These are phyloP conservation scores for Pygathrix nemaeus DNA, from an alignment of 2,113 vertebrate genomes.

Conservation along the genomic window DNA sequence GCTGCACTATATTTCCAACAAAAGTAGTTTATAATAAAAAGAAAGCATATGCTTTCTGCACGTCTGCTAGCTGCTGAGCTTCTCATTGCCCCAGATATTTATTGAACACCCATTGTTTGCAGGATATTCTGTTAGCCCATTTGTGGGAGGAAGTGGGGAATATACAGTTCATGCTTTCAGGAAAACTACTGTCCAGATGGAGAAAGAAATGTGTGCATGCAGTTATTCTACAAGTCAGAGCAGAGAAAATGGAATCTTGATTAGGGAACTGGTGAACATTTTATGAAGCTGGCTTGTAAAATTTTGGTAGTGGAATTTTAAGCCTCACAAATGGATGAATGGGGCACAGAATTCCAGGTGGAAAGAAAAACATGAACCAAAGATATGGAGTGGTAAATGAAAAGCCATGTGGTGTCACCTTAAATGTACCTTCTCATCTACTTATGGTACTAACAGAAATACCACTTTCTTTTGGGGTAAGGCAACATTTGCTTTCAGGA, in stretches of 20 bases:
- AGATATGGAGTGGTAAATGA: not conserved
- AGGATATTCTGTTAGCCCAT: not conserved
- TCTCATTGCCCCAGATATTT: not conserved
- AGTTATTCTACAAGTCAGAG: not conserved
- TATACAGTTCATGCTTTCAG: not conserved
- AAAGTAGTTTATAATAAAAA: slow-evolving; percentile 17
- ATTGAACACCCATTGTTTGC: not conserved
- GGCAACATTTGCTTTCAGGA: not conserved
- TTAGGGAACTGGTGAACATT: not conserved
- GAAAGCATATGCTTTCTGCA: not conserved
- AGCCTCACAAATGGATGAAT: not conserved
- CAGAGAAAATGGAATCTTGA: not conserved
- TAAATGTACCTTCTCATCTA: not conserved
- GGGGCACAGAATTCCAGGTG: not conserved
- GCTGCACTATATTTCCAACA: not conserved
- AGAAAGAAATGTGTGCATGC: not conserved
- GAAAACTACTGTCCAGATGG: not conserved
- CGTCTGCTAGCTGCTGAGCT: not conserved
- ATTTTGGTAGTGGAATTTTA: not conserved
- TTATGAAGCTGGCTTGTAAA: not conserved
- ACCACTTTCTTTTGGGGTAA: not conserved
- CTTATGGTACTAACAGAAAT: not conserved
- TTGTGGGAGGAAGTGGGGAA: not conserved
- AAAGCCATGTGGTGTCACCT: not conserved
- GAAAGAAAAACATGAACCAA: not conserved